Base-by-base conservation (phyloP, 1,140 invertebrate genomes). In the Latrodectus geometricus region DNA sequence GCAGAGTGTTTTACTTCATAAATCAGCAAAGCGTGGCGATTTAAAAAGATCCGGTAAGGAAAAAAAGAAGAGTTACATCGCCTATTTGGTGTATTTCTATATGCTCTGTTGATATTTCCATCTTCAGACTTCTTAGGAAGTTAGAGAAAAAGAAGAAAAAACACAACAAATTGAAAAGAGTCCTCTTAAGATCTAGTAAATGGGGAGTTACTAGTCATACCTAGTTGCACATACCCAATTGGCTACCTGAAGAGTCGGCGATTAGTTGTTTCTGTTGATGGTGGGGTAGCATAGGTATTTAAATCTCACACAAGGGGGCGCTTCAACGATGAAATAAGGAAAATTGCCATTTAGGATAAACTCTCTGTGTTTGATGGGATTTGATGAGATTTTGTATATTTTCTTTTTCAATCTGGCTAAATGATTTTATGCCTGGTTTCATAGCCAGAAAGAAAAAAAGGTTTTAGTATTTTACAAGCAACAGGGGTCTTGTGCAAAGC, bases 1-100 rank as follows among this genome's bases (percentile, higher is more conserved):
- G 50, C 69, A 77, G 77, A 85, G 83, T 77, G 83, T 85, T 85
- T 85, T 85, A 85, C 66, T 85, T 77, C 73, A 77, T 70, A 69
- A 77, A 77, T 61, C 83, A 85, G 70, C 83, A 85, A 85, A 76
- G 83, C 83, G 75, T 85, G 73, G 12, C 83, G 54, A 14, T 61
- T 61, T 61, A 61, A 61, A 17, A 61, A 61, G 54, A 61, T 61
- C 54, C 54, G 54, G 54, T 61, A 61, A 61, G 54, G 54, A 61
- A 61, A 17, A 61, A 61, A 61, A 61, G 17, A 61, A 61, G 17
- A 61, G 54, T 14, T 35, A 61, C 54, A 61, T 14, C 54, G 11
- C 54, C 11, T 61, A 61, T 61, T 35, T 35, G 35, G 54, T 61
- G 54, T 61, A 61, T 61, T 61, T 61, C 54, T 61, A 11, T 17